Base-by-base conservation (phyloP, 2,888 invertebrate species). In the Lithophane leautieri region DNA sequence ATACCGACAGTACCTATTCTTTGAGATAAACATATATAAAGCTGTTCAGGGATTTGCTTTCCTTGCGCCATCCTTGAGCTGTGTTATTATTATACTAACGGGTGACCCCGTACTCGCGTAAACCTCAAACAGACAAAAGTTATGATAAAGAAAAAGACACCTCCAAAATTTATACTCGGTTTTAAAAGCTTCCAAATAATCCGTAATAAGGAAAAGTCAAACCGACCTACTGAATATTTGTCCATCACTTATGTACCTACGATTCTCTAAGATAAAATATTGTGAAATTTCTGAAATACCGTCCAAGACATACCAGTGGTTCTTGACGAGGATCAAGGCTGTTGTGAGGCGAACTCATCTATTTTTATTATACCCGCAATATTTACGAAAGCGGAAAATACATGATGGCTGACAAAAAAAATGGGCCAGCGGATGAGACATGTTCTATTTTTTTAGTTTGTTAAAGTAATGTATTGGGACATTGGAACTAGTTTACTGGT, bases 311-410 rank as follows among this genome's bases (percentile, higher is more conserved):
- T 89, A 79, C 86, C 85, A 78, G 69, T 77, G 73, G 82, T 82
- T 73, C 84, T 88, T 89, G 89, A 89, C 85, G 80, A 80, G 89
- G 78, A 79, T 82, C 79, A 70, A 61, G 71, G 66, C 56, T 79
- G 69, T 68, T 74, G 47, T 71, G 72, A 77, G 61, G 61, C 80
- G 60, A 79, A 80, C 85, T 83, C 87, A 88, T 86, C 83, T 87
- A 88, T 88, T 88, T 89, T 88, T 84, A 86, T 86, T 83, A 83
- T 78, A 78, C 81, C 74, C 81, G 72, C 81, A 85, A 83, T 87
- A 89, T 90, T 88, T 87, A 81, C 76, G 86, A 81, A 74, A 80
- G 81, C 82, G 81, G 83, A 88, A 87, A 89, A 88, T 76, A 84
- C 79, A 85, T 81, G 75, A 83, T 78, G 78, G 82, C 70, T 63